Evolutionary conservation across 2,797 vertebrate genomes (phyloP).

Genomic region (Periophthalmus magnuspinnatus): DNA sequence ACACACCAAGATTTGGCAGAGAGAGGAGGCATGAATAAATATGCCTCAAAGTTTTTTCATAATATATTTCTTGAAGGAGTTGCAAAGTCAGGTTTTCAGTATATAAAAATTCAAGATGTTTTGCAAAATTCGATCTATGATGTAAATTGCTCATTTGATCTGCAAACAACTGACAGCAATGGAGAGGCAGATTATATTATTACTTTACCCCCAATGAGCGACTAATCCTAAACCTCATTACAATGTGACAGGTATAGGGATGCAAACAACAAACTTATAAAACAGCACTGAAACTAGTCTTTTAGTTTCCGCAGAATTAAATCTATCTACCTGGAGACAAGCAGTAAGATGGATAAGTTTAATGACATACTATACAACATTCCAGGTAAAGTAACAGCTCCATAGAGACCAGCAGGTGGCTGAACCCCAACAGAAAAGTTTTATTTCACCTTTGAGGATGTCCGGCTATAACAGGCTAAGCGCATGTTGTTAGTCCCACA

Average conservation of each 20-base stretch:
- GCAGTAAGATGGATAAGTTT: too few species aligned
- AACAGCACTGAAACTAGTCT: too few species aligned
- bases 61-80: constrained; percentile 35
- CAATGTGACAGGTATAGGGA: neutral
- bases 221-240: constrained; percentile 3
- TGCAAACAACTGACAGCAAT: constrained; percentile 43
- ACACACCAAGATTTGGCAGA: constrained; percentile 43
- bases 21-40: constrained; percentile 49
- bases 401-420: too few species aligned
- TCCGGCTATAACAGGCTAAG: too few species aligned
- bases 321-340: too few species aligned
- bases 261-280: too few species aligned
- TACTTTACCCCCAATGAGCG: constrained; percentile 8
- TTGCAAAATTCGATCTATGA: constrained; percentile 33
- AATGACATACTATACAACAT: too few species aligned
- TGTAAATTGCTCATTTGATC: constrained; percentile 43
- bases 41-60: constrained; percentile 45
- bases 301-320: too few species aligned
- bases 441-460: too few species aligned
- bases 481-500: too few species aligned
- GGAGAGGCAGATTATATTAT: constrained; percentile 18
- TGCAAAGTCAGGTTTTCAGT: constrained; percentile 26
- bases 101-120: constrained; percentile 4
- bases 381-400: too few species aligned
- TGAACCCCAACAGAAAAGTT: too few species aligned